Base-by-base conservation (phyloP, 2,888 invertebrate species). In the Drosophila gaucha region DNA sequence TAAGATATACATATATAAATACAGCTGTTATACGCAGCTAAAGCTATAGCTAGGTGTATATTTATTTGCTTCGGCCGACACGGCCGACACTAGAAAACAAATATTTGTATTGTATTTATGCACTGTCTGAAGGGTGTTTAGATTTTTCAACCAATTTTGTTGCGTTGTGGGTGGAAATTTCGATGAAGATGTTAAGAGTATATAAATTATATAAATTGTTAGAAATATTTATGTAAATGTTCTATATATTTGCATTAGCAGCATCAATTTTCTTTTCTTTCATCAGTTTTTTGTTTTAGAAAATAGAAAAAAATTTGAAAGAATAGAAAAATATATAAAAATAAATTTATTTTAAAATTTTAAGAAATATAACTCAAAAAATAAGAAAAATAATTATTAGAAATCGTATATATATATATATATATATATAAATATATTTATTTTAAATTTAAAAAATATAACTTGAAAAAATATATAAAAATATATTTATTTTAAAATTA, bases 1-100 rank as follows among this genome's bases (percentile, higher is more conserved):
- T 71, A 66, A 76, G 66, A 70, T 70, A 67, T 83, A 70, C 68
- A 67, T 83, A 47, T 50, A 57, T 46, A 58, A 64, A 77, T 77
- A 82, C 78, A 83, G 69, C 49, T 68, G 46, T 50, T 56, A 39
- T 65, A 38, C 62, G 43, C 60, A 44, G 59, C 60, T 5, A n/a
- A n/a, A n/a, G n/a, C n/a, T 69, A 52, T 49, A 41, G 44, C 41
- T 67, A 62, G 50, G 33, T 39, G 35, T 46, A 8, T 44, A n/a
- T 30, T 22, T n/a, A 41, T 41, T 9, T 60, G 30, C 12, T 10
- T n/a, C n/a, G 14, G 9, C 14, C 6, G 12, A 1, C 6, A 1
- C 24, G 9, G 24, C 24, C 14, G 8, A 20, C 62, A 44, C 38
- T 60, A 3, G 0, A 9, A 14, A 36, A 26, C 46, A 60, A 60